These are phyloP conservation scores for Euclidia mi DNA, from an alignment of 2,888 invertebrate genomes.

Conservation along the genomic window DNA sequence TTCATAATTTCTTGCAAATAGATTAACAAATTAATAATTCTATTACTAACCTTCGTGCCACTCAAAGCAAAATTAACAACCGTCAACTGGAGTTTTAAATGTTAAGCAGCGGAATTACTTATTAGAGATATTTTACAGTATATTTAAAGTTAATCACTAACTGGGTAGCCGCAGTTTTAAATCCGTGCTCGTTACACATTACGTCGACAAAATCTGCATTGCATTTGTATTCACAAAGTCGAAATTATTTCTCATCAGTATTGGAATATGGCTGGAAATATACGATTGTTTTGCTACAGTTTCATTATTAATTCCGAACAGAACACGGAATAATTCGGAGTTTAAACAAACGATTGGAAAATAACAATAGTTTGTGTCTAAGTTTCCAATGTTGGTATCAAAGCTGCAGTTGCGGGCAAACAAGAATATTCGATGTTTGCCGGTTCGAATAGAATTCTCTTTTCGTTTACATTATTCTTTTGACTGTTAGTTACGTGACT, in stretches of 20 bases:
- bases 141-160: neutral
- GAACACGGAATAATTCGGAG: constrained; percentile 33
- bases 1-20: too few species aligned
- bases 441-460: constrained; percentile 12
- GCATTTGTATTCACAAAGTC: constrained; percentile 27
- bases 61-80: neutral
- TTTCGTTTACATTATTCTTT: neutral
- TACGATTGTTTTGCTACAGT: constrained; percentile 47
- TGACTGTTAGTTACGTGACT: neutral
- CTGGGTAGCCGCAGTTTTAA: constrained; percentile 7
- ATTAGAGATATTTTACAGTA: neutral
- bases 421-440: constrained; percentile 18
- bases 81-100: neutral
- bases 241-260: constrained; percentile 52
- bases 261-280: constrained; percentile 42
- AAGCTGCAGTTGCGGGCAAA: constrained; percentile 23
- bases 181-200: constrained; percentile 35
- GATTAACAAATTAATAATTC: too few species aligned
- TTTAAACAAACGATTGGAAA: constrained; percentile 44
- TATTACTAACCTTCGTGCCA: too few species aligned
- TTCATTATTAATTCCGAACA: constrained; percentile 46
- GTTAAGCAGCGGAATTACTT: neutral
- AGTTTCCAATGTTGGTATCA: constrained; percentile 31
- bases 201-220: constrained; percentile 17
- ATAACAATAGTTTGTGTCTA: constrained; percentile 43